Percentiles rank a stretch among this genome's conserved stretches.
Conservation (phyloP, 1,140 invertebrate genomes). For the Drosophila funebris region DNA sequence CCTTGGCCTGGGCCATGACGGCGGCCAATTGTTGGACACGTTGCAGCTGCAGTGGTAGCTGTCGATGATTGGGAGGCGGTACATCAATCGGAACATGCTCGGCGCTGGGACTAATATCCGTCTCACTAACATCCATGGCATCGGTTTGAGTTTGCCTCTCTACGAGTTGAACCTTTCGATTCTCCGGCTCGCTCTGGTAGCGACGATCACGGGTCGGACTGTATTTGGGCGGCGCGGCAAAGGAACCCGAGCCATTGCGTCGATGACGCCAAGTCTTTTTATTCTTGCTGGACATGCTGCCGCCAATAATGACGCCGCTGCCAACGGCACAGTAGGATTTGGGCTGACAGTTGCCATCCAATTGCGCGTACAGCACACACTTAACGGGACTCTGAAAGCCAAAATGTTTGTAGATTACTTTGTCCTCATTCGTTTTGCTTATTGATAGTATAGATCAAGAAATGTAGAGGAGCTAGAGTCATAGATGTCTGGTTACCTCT, state of each 20-base stretch:
- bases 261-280: slow-evolving; percentile 85
- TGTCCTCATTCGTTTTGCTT: too few species aligned
- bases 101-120: slow-evolving; percentile 84
- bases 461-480: too few species aligned
- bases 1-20: slow-evolving; percentile 56
- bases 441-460: too few species aligned
- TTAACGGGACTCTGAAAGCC: slow-evolving; percentile 85
- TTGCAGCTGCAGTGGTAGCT: slow-evolving; percentile 64
- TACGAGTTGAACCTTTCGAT: slow-evolving; percentile 84
- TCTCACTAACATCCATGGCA: slow-evolving; percentile 86
- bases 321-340: slow-evolving; percentile 85
- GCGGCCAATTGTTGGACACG: slow-evolving; percentile 59
- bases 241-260: slow-evolving; percentile 85
- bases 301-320: slow-evolving; percentile 34
- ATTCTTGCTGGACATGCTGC: slow-evolving; percentile 78
- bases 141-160: slow-evolving; percentile 89
- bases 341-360: slow-evolving; percentile 86
- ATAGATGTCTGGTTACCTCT: slow-evolving; percentile 55
- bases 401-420: not conserved
- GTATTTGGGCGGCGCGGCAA: slow-evolving; percentile 84
- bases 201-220: slow-evolving; percentile 85
- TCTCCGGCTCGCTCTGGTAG: slow-evolving; percentile 83
- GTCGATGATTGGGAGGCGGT: slow-evolving; percentile 58
- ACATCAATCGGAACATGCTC: slow-evolving; percentile 54
- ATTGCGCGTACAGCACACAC: slow-evolving; percentile 86